These are phyloP conservation scores for Stramonita haemastoma DNA, from an alignment of 2,888 invertebrate species.

Conservation along the genomic window DNA sequence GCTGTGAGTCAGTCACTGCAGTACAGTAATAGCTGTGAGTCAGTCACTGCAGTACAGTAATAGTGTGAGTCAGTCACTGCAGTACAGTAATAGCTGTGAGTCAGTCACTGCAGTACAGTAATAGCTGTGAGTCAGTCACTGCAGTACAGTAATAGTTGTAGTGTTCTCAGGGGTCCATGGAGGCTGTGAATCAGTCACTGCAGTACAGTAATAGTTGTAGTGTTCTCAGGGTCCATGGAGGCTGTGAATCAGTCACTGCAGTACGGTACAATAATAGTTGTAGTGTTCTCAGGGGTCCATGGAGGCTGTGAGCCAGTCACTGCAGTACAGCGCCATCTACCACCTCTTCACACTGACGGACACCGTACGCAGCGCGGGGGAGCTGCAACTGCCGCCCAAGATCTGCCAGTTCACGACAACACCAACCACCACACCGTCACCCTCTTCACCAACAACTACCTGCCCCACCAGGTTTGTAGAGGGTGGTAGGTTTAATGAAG, in stretches of 20 bases:
- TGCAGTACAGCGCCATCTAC: constrained; percentile 50
- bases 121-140: too few species aligned
- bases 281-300: constrained; percentile 16
- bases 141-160: too few species aligned
- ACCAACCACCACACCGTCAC: constrained; percentile 58
- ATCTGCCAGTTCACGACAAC: constrained; percentile 60
- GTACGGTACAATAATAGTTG: constrained; percentile 12
- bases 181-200: constrained; percentile 52
- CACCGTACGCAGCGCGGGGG: background rate
- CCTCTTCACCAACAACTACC: constrained; percentile 61
- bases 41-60: too few species aligned
- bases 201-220: too few species aligned
- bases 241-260: constrained; percentile 52
- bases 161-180: constrained; percentile 39
- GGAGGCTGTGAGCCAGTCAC: constrained; percentile 59
- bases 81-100: background rate
- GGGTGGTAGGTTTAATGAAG: too few species aligned
- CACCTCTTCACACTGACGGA: constrained; percentile 48
- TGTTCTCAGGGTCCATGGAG: constrained; percentile 39
- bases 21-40: too few species aligned
- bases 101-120: too few species aligned
- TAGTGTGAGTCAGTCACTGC: constrained; percentile 51
- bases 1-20: constrained; percentile 54
- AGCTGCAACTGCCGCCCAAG: constrained; percentile 20
- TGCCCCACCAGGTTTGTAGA: constrained; percentile 49